phyloP scores from a whole-genome alignment of 2,797 vertebrate species.

The Phoebastria nigripes region DNA sequence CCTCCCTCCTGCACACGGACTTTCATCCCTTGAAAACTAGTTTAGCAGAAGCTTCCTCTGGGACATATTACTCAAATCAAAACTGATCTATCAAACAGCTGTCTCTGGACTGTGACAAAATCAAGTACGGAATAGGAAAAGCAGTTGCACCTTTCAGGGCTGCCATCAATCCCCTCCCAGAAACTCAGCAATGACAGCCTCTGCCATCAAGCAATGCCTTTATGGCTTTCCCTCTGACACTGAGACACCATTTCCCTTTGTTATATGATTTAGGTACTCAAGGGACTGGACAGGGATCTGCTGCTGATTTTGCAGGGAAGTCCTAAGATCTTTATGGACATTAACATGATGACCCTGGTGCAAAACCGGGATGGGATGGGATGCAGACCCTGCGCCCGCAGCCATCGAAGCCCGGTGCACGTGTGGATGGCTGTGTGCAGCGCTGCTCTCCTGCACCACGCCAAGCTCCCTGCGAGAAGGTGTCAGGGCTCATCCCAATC shows the following conservation, averaged over 20 bases:
- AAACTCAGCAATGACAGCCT: background rate
- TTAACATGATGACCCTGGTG: background rate
- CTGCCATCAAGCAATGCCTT: background rate
- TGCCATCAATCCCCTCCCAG: background rate
- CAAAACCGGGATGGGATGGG: background rate
- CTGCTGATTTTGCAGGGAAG: background rate
- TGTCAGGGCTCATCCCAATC: background rate
- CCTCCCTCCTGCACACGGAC: background rate
- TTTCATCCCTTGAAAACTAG: background rate
- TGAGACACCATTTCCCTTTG: background rate
- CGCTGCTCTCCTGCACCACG: background rate
- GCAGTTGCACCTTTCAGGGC: background rate
- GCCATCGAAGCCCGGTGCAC: accelerated
- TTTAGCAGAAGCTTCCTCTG: background rate
- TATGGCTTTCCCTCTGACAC: background rate
- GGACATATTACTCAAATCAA: background rate
- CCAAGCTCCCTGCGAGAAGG: background rate
- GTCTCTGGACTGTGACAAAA: background rate
- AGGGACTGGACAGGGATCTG: background rate
- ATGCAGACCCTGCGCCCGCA: background rate
- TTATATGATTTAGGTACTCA: no score
- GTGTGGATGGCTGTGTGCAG: background rate
- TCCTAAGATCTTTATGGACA: background rate
- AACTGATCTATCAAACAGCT: background rate
- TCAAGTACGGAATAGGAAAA: accelerated